Conservation (phyloP, 37 sponge, comb jelly and placozoan genomes). For the Chondrilla cf. caribensis region DNA sequence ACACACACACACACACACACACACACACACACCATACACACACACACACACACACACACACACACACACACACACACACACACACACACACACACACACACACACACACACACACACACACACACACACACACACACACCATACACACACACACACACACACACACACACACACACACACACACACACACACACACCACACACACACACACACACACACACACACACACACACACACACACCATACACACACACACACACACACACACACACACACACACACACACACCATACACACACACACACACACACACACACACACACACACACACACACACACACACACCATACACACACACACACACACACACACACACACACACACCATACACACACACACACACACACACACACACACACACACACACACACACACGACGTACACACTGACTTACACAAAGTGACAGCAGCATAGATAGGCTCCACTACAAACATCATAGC, state of each 20-base stretch:
- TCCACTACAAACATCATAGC: conserved; percentile 90
- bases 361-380: conserved; percentile 33
- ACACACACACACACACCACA: conserved; percentile 1
- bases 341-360: conserved; percentile 17
- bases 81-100: too few species aligned
- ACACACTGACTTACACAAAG: conserved; percentile 71
- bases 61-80: too few species aligned
- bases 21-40: too few species aligned
- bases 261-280: conserved; percentile 19
- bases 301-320: conserved; percentile 29
- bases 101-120: too few species aligned
- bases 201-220: too few species aligned
- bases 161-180: background rate
- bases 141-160: too few species aligned
- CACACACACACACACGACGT: background rate
- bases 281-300: conserved; percentile 20
- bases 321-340: conserved; percentile 25
- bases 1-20: too few species aligned
- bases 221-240: background rate
- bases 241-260: conserved; percentile 10
- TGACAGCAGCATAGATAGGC: conserved; percentile 67
- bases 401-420: conserved; percentile 26
- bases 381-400: conserved; percentile 28
- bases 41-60: too few species aligned
- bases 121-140: too few species aligned